Base-by-base conservation (phyloP, 2,888 invertebrate genomes). In the Xanthia icteritia region DNA sequence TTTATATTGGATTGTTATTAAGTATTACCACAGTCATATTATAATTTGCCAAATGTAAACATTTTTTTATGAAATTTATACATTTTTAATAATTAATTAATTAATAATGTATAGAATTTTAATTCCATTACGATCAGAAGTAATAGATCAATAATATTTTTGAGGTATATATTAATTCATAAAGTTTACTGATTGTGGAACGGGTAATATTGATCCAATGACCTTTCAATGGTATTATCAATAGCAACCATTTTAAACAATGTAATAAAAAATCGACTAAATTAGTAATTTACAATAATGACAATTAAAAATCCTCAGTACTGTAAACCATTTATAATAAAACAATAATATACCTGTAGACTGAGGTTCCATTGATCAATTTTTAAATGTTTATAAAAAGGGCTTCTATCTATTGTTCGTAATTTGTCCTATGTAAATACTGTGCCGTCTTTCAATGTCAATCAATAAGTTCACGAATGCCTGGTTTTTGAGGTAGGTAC, bases 41-140 rank as follows among this genome's bases (percentile, higher is more conserved):
- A 80, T 83, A 73, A 83, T 85, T 85, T 86, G 84, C 86, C 86
- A 77, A 73, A 77, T 73, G 48, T 77, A 73, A 83, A 51, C 73
- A 83, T 75, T 75, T 86, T 82, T 86, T 85, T 67, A 85, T 74
- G 78, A 82, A 82, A 82, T 82, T 84, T 84, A 61, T 84, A 84
- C 83, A 84, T 86, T 84, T 85, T 84, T 69, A 85, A 84, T 82
- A 75, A 81, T 70, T 70, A 81, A 70, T 72, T 78, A 80, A 66
- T 82, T 72, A 72, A 73, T 74, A 45, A 82, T 69, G 74, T 72
- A 82, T 85, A 82, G 78, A 72, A 73, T 64, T 75, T 86, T 78
- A 82, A 84, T 82, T 83, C 74, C 78, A 78, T 70, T 84, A 78
- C 54, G 69, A 82, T 82, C 83, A 75, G 60, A 85, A 82, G 15